A percentile compares a stretch with the other conserved stretches of the same genome.
These are phyloP conservation scores for Lasiurus borealis DNA, from an alignment of 2,113 vertebrate species.

Conservation along the genomic window DNA sequence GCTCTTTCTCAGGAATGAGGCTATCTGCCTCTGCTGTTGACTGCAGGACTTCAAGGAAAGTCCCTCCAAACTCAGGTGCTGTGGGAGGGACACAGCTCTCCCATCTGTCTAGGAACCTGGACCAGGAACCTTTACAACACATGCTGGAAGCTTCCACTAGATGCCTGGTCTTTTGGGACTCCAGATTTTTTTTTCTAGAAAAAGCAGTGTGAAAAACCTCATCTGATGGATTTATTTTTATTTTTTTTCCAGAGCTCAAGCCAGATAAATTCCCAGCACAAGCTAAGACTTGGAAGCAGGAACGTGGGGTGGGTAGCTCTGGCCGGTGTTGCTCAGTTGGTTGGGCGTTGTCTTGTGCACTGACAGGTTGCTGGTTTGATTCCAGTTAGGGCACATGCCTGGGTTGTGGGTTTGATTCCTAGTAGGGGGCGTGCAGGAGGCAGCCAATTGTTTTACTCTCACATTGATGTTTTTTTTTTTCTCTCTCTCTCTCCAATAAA, in stretches of 20 bases:
- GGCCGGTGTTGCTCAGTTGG: background rate
- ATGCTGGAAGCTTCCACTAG: background rate
- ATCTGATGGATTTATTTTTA: slow-evolving; percentile 7
- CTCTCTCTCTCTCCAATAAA: too few species aligned
- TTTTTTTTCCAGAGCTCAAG: slow-evolving; percentile 8
- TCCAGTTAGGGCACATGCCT: background rate
- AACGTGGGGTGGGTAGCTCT: background rate
- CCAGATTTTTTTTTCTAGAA: background rate
- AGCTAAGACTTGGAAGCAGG: slow-evolving; percentile 51
- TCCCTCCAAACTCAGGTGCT: background rate
- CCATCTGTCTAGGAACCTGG: background rate
- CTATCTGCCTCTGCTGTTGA: background rate
- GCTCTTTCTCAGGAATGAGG: background rate
- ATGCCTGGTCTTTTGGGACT: background rate
- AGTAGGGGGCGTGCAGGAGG: too few species aligned
- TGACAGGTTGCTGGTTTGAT: background rate
- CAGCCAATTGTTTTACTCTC: background rate
- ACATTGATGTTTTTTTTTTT: background rate
- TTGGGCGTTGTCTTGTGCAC: background rate
- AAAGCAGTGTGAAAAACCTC: slow-evolving; percentile 43
- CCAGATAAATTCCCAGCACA: slow-evolving; percentile 13
- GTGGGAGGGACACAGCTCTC: background rate
- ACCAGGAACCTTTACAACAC: background rate
- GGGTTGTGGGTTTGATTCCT: too few species aligned
- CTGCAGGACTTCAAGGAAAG: background rate